phyloP scores from a whole-genome alignment of 2,797 vertebrate genomes.

The Platalea minor region DNA sequence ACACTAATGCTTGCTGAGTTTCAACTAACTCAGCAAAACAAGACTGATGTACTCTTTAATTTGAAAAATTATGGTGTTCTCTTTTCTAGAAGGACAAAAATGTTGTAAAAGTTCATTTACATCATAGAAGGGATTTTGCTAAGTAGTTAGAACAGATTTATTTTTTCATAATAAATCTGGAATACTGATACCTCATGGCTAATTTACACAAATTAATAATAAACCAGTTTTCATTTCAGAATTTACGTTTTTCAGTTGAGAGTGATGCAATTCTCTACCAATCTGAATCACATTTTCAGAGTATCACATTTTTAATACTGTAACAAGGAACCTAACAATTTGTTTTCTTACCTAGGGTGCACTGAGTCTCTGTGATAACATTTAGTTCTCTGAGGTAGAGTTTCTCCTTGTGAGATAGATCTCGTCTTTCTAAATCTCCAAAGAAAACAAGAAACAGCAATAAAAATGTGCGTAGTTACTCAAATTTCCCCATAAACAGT shows the following conservation, averaged over 20 bases:
- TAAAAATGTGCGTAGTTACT: not conserved
- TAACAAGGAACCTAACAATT: not conserved
- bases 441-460: not conserved
- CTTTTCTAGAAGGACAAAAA: not conserved
- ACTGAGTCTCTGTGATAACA: slow-evolving; percentile 98
- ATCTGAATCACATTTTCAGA: not conserved
- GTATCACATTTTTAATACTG: not conserved
- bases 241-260: not conserved
- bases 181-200: not conserved
- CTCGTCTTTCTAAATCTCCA: slow-evolving; percentile 97
- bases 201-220: not conserved
- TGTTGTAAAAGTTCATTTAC: not conserved
- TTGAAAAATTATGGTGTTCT: not conserved
- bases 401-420: slow-evolving; percentile 97
- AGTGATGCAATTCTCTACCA: not conserved
- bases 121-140: not conserved
- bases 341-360: slow-evolving; percentile 87
- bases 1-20: not conserved
- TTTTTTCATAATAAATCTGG: not conserved
- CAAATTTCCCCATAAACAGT: not conserved
- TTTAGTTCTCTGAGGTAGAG: slow-evolving; percentile 96
- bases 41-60: not conserved
- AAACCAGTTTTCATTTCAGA: not conserved
- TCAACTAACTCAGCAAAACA: not conserved
- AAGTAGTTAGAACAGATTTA: not conserved